Evolutionary conservation across 2,113 vertebrate species (phyloP), one percentile per base, ranked within the genome.

Genomic region (Gavialis gangeticus): DNA sequence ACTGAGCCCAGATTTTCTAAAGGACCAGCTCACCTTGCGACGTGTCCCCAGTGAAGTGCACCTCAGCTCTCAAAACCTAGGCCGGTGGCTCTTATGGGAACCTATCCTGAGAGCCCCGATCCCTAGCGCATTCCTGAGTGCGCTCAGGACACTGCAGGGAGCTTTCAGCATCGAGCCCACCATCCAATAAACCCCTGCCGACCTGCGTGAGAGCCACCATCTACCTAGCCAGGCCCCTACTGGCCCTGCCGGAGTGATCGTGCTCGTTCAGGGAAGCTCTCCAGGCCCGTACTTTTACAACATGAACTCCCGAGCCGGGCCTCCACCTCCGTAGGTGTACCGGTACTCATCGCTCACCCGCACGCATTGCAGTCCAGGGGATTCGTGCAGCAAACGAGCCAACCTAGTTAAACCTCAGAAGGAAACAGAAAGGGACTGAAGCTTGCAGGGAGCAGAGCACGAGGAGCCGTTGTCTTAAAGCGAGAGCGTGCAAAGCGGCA

Each of bases 391-490:
- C 6, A 6, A 54, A 54, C 37, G 28, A 28, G 60, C 21, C 9
- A 30, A 15, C 27, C 64, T 25, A 28, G 28, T 4, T n/a, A 66
- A n/a, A 16, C 27, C 28, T n/a, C 22, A 7, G 27, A 28, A 8
- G 8, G 64, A n/a, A 30, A 30, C 16, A n/a, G 59, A 22, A 30
- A 55, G 73, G 27, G 73, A 28, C 62, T 60, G 63, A 67, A 66
- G 25, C 9, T 5, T 0, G 5, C 69, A 34, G 30, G 19, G 16
- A 28, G 13, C 62, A 1, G 67, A 34, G n/a, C 2, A 3, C n/a
- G 0, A 0, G 62, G 6, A 55, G 58, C 27, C 2, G 27, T 19
- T n/a, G n/a, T 16, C 15, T 24, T 25, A 28, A 67, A 25, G n/a
- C 3, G 7, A 4, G 3, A 67, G 34, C 15, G 28, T 34, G 12